Percentiles rank a stretch among this genome's conserved stretches.
phyloP scores from a whole-genome alignment of 2,113 vertebrate genomes.

The Coracopsis vasa region DNA sequence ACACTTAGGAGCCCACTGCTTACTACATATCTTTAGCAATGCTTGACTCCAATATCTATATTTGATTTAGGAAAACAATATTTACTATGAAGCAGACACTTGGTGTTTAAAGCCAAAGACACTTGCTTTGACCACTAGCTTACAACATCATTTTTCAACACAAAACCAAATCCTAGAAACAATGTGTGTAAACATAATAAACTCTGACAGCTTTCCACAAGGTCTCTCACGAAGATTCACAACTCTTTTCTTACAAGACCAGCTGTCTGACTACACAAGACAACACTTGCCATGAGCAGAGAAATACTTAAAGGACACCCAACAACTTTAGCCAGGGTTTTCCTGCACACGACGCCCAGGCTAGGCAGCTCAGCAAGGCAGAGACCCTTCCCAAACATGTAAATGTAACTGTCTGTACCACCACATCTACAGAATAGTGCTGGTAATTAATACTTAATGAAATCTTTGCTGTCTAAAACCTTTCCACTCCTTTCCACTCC shows the following conservation, averaged over 20 bases:
- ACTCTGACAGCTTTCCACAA: background rate
- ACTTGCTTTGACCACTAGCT: background rate
- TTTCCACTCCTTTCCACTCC: background rate
- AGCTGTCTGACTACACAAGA: background rate
- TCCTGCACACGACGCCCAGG: background rate
- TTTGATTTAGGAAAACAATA: background rate
- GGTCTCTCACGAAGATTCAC: background rate
- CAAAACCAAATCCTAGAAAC: background rate
- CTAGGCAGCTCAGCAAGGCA: background rate
- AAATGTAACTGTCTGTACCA: background rate
- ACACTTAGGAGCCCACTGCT: background rate
- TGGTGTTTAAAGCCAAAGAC: background rate
- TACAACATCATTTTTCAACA: background rate
- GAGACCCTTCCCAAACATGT: background rate
- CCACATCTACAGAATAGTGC: background rate
- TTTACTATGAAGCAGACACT: background rate
- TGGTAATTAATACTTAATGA: background rate
- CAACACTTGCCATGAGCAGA: background rate
- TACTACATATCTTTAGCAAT: background rate
- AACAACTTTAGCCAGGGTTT: background rate
- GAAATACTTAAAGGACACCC: background rate
- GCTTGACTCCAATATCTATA: accelerated
- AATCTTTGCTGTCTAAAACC: background rate
- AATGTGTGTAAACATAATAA: background rate
- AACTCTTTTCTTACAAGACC: background rate